A percentile compares a stretch with the other conserved stretches of the same genome.
Evolutionary conservation across 23 tunicate species (phyloP).

Genomic region (Halocynthia roretzi): DNA sequence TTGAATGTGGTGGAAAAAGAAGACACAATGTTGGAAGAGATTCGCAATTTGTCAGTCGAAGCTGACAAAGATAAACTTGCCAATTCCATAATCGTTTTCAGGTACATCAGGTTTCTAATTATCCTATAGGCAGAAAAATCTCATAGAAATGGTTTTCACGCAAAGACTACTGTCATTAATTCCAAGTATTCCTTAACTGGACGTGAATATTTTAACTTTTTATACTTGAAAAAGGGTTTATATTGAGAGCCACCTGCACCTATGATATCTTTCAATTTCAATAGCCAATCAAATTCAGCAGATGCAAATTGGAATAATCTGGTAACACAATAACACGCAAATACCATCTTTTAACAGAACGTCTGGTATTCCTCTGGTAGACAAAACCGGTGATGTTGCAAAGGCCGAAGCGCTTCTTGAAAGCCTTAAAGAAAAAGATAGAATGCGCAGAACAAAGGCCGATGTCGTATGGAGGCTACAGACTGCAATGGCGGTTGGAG

Average conservation of each 20-base stretch:
- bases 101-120: neutral
- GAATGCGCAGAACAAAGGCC: constrained; percentile 39
- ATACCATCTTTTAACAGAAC: constrained; percentile 21
- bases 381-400: constrained; percentile 65
- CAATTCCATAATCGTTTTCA: constrained; percentile 16
- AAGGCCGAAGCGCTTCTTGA: constrained; percentile 50
- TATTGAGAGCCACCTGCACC: too few species aligned
- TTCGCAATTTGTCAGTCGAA: neutral
- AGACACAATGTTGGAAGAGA: constrained; percentile 7
- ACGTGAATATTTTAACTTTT: too few species aligned
- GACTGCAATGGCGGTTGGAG: constrained; percentile 43
- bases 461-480: constrained; percentile 71
- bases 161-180: too few species aligned
- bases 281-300: too few species aligned
- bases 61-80: constrained; percentile 7
- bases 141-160: too few species aligned
- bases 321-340: neutral
- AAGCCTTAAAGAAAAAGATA: constrained; percentile 48
- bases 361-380: constrained; percentile 52
- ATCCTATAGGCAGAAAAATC: too few species aligned
- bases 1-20: constrained; percentile 23
- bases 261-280: too few species aligned
- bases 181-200: too few species aligned
- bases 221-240: too few species aligned
- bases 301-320: too few species aligned